These are phyloP conservation scores for Griposia aprilina DNA, from an alignment of 2,888 invertebrate species.

Conservation along the genomic window DNA sequence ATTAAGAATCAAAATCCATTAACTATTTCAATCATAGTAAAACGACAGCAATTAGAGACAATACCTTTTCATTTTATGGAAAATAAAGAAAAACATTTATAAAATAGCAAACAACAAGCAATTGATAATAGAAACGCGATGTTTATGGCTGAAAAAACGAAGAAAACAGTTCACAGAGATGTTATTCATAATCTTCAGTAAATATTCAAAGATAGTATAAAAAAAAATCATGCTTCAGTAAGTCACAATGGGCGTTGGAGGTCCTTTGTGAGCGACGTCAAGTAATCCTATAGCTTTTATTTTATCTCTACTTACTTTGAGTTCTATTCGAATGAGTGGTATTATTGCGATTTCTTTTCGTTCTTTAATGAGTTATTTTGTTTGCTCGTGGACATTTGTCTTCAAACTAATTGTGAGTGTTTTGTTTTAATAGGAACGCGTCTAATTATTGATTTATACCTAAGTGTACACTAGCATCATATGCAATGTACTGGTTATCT, in stretches of 20 bases:
- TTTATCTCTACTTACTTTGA: slow-evolving; percentile 54
- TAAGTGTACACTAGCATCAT: not conserved
- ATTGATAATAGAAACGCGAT: slow-evolving; percentile 44
- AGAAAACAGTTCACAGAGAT: slow-evolving; percentile 50
- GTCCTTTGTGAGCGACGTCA: slow-evolving; percentile 64
- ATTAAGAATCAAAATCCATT: slow-evolving; percentile 2
- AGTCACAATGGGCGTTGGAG: slow-evolving; percentile 63
- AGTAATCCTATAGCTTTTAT: slow-evolving; percentile 61
- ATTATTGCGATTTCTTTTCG: slow-evolving; percentile 37
- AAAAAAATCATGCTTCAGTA: slow-evolving; percentile 62
- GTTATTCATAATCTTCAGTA: slow-evolving; percentile 63
- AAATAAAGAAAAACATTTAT: slow-evolving; percentile 22
- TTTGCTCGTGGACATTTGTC: not conserved
- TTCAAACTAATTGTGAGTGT: not conserved
- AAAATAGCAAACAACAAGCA: slow-evolving; percentile 36
- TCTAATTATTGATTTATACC: not conserved
- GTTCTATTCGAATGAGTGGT: slow-evolving; percentile 51
- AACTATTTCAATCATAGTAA: slow-evolving; percentile 11
- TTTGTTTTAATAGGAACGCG: not conserved
- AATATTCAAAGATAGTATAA: slow-evolving; percentile 63
- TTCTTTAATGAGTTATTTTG: slow-evolving; percentile 44
- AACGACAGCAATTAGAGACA: slow-evolving; percentile 15
- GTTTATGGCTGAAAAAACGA: slow-evolving; percentile 44
- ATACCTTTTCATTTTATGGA: slow-evolving; percentile 21
- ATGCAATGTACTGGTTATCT: not conserved